Percentiles rank a stretch among this genome's conserved stretches.
These are phyloP conservation scores for Mesodorylaimus sp. DNA, from an alignment of 2,888 invertebrate species.

Conservation along the genomic window DNA sequence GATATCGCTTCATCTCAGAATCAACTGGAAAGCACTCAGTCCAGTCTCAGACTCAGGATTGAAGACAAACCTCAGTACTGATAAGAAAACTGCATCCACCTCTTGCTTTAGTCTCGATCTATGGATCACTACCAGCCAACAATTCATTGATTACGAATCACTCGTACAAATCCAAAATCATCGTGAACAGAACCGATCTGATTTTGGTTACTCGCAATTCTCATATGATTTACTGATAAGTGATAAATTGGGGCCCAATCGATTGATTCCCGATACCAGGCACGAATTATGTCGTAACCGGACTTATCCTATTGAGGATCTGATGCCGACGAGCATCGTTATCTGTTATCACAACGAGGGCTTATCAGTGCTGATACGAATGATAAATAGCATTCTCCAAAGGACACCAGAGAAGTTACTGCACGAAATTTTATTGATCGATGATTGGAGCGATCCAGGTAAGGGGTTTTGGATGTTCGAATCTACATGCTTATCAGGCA, in stretches of 20 bases:
- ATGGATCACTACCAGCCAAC: neutral
- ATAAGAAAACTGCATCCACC: too few species aligned
- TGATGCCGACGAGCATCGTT: conserved; percentile 79
- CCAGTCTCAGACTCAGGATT: too few species aligned
- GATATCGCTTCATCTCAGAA: too few species aligned
- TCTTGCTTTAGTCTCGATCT: neutral
- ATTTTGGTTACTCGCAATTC: conserved; percentile 55
- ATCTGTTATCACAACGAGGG: conserved; percentile 99
- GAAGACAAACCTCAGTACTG: too few species aligned
- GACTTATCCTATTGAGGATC: conserved; percentile 22
- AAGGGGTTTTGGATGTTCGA: neutral
- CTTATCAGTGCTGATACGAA: conserved; percentile 75
- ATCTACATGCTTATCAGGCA: too few species aligned
- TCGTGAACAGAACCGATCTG: conserved; percentile 7
- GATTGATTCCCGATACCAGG: conserved; percentile 67
- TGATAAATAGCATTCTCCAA: conserved; percentile 20
- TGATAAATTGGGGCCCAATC: conserved; percentile 57
- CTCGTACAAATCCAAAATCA: neutral
- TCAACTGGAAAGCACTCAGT: too few species aligned
- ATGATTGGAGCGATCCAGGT: conserved; percentile 22
- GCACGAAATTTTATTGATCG: conserved; percentile 28
- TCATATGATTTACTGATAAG: conserved; percentile 82
- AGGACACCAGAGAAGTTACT: conserved; percentile 20
- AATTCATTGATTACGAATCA: neutral
- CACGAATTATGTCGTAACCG: conserved; percentile 45